These are phyloP conservation scores for Strigops habroptila DNA, from an alignment of 2,113 vertebrate species.

Conservation along the genomic window DNA sequence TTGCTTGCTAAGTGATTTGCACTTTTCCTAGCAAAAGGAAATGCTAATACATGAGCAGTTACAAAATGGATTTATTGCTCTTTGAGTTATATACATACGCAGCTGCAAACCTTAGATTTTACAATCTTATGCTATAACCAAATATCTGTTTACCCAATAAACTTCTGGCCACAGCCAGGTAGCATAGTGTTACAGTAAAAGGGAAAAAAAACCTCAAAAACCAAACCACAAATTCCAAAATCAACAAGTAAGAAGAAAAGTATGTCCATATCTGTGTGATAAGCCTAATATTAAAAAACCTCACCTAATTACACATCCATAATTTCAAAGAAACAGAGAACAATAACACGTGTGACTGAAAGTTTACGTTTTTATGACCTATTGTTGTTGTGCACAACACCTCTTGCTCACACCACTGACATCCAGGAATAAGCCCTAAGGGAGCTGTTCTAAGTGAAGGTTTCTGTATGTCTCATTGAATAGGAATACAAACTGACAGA, in stretches of 20 bases:
- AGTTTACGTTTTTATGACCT: slow-evolving; percentile 68
- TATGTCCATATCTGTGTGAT: not conserved
- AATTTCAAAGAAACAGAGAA: slow-evolving; percentile 46
- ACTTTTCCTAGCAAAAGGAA: not conserved
- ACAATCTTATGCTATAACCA: not conserved
- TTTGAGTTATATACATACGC: not conserved
- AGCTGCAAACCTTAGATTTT: not conserved
- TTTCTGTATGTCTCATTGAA: slow-evolving; percentile 73
- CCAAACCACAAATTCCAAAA: not conserved
- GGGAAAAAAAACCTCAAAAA: not conserved
- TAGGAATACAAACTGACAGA: slow-evolving; percentile 82
- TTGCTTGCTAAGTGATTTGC: not conserved
- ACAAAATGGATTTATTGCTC: not conserved
- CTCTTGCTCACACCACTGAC: slow-evolving; percentile 54
- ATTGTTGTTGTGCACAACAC: slow-evolving; percentile 37
- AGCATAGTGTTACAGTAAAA: not conserved
- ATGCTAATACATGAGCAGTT: not conserved
- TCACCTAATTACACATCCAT: not conserved
- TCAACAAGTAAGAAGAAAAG: not conserved
- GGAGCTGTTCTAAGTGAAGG: slow-evolving; percentile 73
- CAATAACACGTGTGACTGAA: slow-evolving; percentile 50
- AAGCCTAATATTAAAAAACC: not conserved
- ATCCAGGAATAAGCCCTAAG: slow-evolving; percentile 67
- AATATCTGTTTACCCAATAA: not conserved
- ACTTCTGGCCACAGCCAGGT: not conserved